A percentile compares a stretch with the other conserved stretches of the same genome.
phyloP scores from a whole-genome alignment of 2,888 invertebrate species.

The Macrophya alboannulata region DNA sequence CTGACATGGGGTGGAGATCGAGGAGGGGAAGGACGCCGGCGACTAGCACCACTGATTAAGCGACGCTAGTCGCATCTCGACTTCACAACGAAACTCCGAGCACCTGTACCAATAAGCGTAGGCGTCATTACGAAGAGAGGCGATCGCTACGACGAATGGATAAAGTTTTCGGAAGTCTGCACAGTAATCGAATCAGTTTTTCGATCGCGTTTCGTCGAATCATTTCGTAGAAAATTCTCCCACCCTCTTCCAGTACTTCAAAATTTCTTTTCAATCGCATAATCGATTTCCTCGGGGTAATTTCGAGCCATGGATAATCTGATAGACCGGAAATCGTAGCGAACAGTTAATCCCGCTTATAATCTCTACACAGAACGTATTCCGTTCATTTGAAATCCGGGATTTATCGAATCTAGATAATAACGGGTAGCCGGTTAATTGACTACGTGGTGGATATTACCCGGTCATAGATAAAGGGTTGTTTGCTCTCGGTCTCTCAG shows the following conservation, averaged over 20 bases:
- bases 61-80: constrained; percentile 74
- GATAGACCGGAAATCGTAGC: not conserved
- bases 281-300: not conserved
- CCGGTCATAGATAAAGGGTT: constrained; percentile 1
- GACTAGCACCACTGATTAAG: constrained; percentile 77
- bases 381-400: constrained; percentile 14
- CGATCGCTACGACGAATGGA: not conserved
- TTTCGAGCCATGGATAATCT: not conserved
- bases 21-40: constrained; percentile 75
- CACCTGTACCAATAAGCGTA: constrained; percentile 34
- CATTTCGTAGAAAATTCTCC: too few relatives aligned
- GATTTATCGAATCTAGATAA: constrained; percentile 7
- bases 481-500: not conserved
- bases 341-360: not conserved
- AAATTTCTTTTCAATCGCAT: too few relatives aligned
- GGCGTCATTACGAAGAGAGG: constrained; percentile 16
- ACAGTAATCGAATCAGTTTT: too few relatives aligned
- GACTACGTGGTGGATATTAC: constrained; percentile 22
- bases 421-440: not conserved
- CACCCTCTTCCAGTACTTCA: too few relatives aligned
- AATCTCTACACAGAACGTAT: not conserved
- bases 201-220: too few relatives aligned
- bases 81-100: constrained; percentile 58
- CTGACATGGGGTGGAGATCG: constrained; percentile 67
- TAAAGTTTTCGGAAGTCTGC: not conserved